These are phyloP conservation scores for Rhabditoides inermis DNA, from an alignment of 2,888 invertebrate species.

Conservation along the genomic window DNA sequence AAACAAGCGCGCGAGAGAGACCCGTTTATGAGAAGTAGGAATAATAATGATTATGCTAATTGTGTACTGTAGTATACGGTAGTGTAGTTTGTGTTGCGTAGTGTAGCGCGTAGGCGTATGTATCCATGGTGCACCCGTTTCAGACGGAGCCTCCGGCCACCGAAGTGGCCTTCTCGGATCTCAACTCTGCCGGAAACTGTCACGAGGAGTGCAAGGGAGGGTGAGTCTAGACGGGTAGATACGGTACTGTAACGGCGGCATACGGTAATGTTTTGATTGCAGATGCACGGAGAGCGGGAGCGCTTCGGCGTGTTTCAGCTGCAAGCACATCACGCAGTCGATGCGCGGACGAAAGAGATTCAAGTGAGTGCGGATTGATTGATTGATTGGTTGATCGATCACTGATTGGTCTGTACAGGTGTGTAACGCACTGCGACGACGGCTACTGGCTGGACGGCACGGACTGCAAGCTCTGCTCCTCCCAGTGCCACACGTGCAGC, in stretches of 20 bases:
- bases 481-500: constrained; percentile 44
- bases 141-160: constrained; percentile 16
- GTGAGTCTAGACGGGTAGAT: constrained; percentile 16
- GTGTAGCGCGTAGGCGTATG: no score
- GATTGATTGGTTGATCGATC: no score
- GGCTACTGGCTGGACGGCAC: constrained; percentile 47
- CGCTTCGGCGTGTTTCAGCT: constrained; percentile 46
- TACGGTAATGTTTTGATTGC: neutral
- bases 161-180: constrained; percentile 30
- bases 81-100: no score
- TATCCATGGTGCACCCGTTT: neutral
- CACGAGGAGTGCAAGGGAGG: constrained; percentile 43
- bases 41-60: no score
- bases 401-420: no score
- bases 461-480: constrained; percentile 45
- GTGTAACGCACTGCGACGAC: constrained; percentile 47
- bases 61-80: no score
- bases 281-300: constrained; percentile 30
- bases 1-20: no score
- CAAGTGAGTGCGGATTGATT: constrained; percentile 33
- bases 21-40: no score
- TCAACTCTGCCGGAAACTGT: constrained; percentile 45
- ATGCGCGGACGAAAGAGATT: constrained; percentile 44
- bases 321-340: constrained; percentile 43
- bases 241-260: neutral